Evolutionary conservation across 1,140 invertebrate genomes (phyloP).

Genomic region (Drosophila cardini): DNA sequence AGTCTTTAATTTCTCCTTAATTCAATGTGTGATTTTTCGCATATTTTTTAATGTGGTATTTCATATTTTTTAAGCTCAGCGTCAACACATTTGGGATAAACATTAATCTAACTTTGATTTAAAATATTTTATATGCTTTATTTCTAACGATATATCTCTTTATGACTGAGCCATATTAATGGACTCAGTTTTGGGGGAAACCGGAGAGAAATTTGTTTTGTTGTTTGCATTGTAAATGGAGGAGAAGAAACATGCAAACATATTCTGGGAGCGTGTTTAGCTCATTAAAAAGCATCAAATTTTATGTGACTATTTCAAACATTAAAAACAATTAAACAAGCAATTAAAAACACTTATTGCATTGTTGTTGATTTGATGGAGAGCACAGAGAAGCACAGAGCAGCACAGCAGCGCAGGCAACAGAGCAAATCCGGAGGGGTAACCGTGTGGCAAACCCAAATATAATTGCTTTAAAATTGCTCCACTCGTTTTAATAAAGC

Average conservation of each 20-base stretch:
- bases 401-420: too few relatives aligned
- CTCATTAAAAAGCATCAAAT: constrained; percentile 34
- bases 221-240: not conserved
- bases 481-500: constrained; percentile 70
- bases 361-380: constrained; percentile 24
- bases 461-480: constrained; percentile 74
- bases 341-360: constrained; percentile 56
- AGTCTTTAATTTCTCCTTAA: constrained; percentile 5
- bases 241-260: constrained; percentile 1
- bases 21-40: constrained; percentile 5
- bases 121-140: not conserved
- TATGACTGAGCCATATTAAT: constrained; percentile 33
- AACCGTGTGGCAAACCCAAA: constrained; percentile 43
- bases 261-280: constrained; percentile 29
- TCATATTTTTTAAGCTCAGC: constrained; percentile 1
- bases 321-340: constrained; percentile 54
- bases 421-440: constrained; percentile 13
- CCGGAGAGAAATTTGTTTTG: constrained; percentile 8
- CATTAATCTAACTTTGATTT: constrained; percentile 34
- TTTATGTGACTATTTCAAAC: constrained; percentile 38
- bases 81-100: constrained; percentile 42
- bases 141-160: not conserved
- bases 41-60: not conserved
- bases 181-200: constrained; percentile 3
- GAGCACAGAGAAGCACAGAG: too few relatives aligned